phyloP scores from a whole-genome alignment of 2,113 vertebrate species.

The Cygnus atratus region DNA sequence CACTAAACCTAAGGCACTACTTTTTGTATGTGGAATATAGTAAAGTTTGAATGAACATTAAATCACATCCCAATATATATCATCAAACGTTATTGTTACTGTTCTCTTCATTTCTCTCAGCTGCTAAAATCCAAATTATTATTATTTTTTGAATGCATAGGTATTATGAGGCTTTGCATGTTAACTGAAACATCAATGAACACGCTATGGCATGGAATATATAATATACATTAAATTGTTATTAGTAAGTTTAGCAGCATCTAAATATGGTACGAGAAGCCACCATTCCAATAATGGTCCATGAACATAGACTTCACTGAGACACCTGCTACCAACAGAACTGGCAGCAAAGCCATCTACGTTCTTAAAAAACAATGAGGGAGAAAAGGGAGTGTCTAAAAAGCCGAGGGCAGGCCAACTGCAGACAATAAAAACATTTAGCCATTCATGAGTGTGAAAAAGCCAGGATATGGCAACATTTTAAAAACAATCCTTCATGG shows the following conservation, averaged over 20 bases:
- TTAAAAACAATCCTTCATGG: not conserved
- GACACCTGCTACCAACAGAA: not conserved
- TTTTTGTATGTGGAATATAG: conserved; percentile 52
- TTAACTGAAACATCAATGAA: conserved; percentile 46
- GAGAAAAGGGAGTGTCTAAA: conserved; percentile 9
- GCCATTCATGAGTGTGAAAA: conserved; percentile 30
- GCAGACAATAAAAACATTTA: conserved; percentile 26
- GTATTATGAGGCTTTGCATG: conserved; percentile 64
- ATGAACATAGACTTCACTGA: not conserved
- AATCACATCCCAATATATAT: conserved; percentile 41
- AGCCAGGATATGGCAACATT: conserved; percentile 1
- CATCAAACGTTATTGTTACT: conserved; percentile 42
- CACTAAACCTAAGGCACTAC: conserved; percentile 65
- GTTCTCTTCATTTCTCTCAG: conserved; percentile 20
- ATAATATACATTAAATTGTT: conserved; percentile 5
- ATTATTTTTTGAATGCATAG: not conserved
- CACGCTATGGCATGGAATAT: conserved; percentile 29
- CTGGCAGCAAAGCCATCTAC: not conserved
- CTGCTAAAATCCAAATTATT: conserved; percentile 61
- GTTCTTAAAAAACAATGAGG: conserved; percentile 8
- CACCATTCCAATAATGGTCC: conserved; percentile 41
- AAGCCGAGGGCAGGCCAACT: conserved; percentile 35
- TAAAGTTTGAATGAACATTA: conserved; percentile 60
- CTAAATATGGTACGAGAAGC: conserved; percentile 23
- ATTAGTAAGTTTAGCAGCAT: conserved; percentile 43